Conservation (phyloP, 2,797 vertebrate species). For the Brotogeris chrysoptera region DNA sequence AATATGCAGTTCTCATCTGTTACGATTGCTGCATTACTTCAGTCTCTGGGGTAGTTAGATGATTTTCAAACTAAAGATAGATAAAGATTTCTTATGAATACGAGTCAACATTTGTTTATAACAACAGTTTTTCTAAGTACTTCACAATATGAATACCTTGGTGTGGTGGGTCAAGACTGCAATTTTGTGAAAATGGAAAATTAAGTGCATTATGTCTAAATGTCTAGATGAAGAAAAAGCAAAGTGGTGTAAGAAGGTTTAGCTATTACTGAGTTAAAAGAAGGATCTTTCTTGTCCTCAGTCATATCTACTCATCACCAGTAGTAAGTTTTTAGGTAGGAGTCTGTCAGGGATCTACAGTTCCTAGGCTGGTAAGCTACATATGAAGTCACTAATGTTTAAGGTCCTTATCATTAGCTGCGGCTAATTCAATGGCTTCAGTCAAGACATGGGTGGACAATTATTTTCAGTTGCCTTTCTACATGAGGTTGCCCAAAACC, state of each 20-base stretch:
- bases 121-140: background rate
- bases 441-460: background rate
- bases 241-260: accelerated
- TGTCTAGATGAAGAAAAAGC: background rate
- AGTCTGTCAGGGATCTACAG: background rate
- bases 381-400: background rate
- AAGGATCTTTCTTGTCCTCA: background rate
- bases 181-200: background rate
- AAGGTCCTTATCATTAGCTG: background rate
- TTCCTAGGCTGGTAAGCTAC: background rate
- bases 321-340: background rate
- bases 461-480: background rate
- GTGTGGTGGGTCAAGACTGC: background rate
- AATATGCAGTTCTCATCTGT: background rate
- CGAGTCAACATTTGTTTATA: background rate
- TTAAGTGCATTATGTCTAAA: accelerated
- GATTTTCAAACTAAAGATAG: background rate
- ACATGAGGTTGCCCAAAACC: background rate
- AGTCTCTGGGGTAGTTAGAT: background rate
- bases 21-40: background rate
- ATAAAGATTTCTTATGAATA: background rate
- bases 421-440: background rate
- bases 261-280: background rate
- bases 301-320: accelerated
- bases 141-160: background rate